Conservation (phyloP, 1,140 invertebrate species). For the Tetramorium simillimum region DNA sequence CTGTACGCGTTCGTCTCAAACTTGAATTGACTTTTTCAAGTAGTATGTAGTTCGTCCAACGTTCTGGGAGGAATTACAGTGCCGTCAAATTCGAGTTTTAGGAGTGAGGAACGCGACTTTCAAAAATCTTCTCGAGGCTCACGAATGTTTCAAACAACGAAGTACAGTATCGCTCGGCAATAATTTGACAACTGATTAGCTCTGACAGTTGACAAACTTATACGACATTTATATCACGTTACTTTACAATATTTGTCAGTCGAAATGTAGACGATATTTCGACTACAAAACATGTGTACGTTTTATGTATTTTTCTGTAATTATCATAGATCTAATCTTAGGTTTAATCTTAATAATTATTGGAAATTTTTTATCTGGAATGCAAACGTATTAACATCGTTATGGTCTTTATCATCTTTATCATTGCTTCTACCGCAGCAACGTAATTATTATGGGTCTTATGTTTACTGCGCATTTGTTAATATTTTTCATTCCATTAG, state of each 20-base stretch:
- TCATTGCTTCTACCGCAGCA: background rate
- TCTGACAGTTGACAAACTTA: background rate
- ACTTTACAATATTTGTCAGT: no score
- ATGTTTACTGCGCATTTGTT: background rate
- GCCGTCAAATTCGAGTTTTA: background rate
- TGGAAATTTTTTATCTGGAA: constrained; percentile 7
- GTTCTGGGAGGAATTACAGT: background rate
- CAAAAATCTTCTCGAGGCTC: background rate
- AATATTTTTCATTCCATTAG: background rate
- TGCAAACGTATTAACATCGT: background rate
- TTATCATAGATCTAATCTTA: background rate
- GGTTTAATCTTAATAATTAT: background rate
- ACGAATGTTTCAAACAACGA: no score
- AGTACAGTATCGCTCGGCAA: background rate
- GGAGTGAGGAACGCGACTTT: background rate
- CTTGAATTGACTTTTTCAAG: constrained; percentile 52
- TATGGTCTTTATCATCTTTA: background rate
- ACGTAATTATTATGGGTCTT: background rate
- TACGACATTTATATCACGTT: no score
- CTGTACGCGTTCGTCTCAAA: constrained; percentile 21
- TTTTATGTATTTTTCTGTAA: background rate
- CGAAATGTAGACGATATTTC: background rate
- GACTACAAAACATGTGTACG: background rate
- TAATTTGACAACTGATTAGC: background rate
- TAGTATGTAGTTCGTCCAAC: background rate